Evolutionary conservation across 2,888 invertebrate genomes (phyloP).

Genomic region (Caenorhabditis uteleia): DNA sequence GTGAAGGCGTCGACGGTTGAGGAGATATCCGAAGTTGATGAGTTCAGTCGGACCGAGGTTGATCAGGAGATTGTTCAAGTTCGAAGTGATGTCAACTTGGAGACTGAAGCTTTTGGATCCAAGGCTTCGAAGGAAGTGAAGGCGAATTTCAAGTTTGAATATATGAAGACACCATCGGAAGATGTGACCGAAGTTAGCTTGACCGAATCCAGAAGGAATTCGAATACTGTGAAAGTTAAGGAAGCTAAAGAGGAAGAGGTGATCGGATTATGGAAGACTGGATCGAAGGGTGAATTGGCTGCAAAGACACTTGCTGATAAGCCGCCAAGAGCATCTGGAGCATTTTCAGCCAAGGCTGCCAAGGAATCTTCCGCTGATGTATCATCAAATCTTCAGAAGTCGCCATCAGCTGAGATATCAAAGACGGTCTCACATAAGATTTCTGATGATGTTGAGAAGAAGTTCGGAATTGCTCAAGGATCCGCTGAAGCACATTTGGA

Average conservation of each 20-base stretch:
- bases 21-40: conserved; percentile 13
- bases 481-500: conserved; percentile 5
- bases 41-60: conserved; percentile 17
- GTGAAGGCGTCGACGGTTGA: background rate
- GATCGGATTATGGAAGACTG: conserved; percentile 25
- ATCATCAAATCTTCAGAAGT: conserved; percentile 21
- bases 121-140: conserved; percentile 10
- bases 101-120: no score
- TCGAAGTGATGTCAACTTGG: background rate
- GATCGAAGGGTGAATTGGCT: conserved; percentile 9
- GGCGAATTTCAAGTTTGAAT: conserved; percentile 14
- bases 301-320: conserved; percentile 20
- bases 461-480: conserved; percentile 26
- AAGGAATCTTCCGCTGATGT: conserved; percentile 12
- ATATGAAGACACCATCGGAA: no score
- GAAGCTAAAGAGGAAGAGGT: conserved; percentile 28
- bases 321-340: conserved; percentile 12
- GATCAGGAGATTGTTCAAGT: conserved; percentile 7
- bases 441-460: conserved; percentile 13
- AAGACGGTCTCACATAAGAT: conserved; percentile 7
- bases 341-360: conserved; percentile 16
- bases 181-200: conserved; percentile 14
- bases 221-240: conserved; percentile 18
- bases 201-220: conserved; percentile 21
- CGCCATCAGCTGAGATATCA: conserved; percentile 15